A percentile compares a stretch with the other conserved stretches of the same genome.
These are phyloP conservation scores for Polyergus mexicanus DNA, from an alignment of 1,140 invertebrate species.

Conservation along the genomic window DNA sequence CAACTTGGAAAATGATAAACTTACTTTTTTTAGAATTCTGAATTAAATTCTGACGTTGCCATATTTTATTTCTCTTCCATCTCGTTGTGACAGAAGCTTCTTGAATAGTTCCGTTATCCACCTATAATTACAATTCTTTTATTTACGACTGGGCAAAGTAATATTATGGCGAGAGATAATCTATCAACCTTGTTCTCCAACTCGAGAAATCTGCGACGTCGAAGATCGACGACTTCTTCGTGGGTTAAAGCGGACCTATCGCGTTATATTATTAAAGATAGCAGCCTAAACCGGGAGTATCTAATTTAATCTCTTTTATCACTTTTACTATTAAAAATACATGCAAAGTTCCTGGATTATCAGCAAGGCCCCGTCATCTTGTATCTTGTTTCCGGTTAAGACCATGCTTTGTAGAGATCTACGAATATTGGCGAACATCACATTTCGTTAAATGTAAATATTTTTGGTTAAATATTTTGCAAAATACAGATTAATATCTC, in stretches of 20 bases:
- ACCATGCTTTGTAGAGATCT: slow-evolving; percentile 70
- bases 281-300: not conserved
- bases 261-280: slow-evolving; percentile 19
- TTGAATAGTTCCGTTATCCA: not conserved
- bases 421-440: not conserved
- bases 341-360: slow-evolving; percentile 72
- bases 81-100: not conserved
- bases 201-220: slow-evolving; percentile 65
- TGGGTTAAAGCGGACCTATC: slow-evolving; percentile 71
- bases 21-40: slow-evolving; percentile 46
- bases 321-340: slow-evolving; percentile 37
- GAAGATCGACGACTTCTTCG: slow-evolving; percentile 75
- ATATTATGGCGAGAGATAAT: not conserved
- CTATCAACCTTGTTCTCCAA: slow-evolving; percentile 36
- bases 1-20: not conserved
- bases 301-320: slow-evolving; percentile 1
- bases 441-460: not conserved
- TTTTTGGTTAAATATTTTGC: not conserved
- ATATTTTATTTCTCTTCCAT: not conserved
- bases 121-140: slow-evolving; percentile 27
- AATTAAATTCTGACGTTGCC: not conserved
- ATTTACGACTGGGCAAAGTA: slow-evolving; percentile 1
- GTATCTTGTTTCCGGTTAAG: slow-evolving; percentile 76
- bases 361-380: slow-evolving; percentile 65
- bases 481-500: not conserved